Evolutionary conservation across 2,888 invertebrate species (phyloP), one percentile per base, ranked within the genome.

Genomic region (Cryptocheilus praepositus): DNA sequence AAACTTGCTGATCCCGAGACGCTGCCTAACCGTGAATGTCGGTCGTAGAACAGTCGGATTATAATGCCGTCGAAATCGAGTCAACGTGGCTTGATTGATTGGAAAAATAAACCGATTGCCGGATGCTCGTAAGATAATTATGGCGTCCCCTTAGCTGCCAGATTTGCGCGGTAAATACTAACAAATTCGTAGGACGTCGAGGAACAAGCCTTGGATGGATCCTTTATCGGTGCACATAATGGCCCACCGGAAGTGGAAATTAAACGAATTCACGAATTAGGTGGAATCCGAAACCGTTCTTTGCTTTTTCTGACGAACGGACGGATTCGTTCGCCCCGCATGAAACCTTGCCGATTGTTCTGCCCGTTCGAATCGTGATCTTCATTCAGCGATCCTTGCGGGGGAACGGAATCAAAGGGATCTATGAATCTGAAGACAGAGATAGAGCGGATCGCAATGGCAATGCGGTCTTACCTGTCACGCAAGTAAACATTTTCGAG

Each of bases 1-100:
- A 80, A 73, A 71, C 70, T 64, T 71, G 74, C 72, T 73, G 74
- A 72, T 71, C 63, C 55, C 45, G 57, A 64, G 66, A 44, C 62
- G 43, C 64, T 36, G 55, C 16, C 49, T 16, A 49, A 49, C 49
- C n/a, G n/a, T 67, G 53, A 58, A 58, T 59, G 64, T n/a, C 49
- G 59, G 54, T 57, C 55, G 57, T 67, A 28, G 36, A 18, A 51
- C 11, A 43, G 16, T 51, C 63, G 54, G 57, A 61, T 74, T 74
- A 76, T 66, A 65, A 67, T 54, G 22, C 43, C 21, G 22, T 11
- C 19, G 51, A 55, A 51, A 46, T 59, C 18, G 55, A 60, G 55
- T 19, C 61, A 28, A 44, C 36, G 15, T 13, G 49, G 18, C 36
- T 36, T 11, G 36, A 36, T 36, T 36, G 36, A 36, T 36, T 36